Percentiles rank a stretch among this genome's conserved stretches.
These are phyloP conservation scores for Acropora tenuis DNA, from an alignment of 64 coral and sea anemone species.

Conservation along the genomic window DNA sequence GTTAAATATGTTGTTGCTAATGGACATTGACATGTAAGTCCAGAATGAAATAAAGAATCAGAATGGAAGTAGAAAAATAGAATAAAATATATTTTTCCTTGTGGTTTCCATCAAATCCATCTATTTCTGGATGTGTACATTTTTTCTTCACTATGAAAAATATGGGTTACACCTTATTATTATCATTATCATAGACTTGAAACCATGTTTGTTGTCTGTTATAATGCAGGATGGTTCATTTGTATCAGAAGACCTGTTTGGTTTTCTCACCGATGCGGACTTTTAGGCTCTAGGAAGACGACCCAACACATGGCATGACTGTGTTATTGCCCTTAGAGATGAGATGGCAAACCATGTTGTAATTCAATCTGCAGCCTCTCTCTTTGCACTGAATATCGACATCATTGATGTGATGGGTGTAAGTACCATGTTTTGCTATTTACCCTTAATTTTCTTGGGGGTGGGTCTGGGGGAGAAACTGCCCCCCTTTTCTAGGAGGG, in stretches of 20 bases:
- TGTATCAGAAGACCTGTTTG: slow-evolving; percentile 28
- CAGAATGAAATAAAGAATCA: slow-evolving; percentile 25
- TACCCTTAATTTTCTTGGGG: slow-evolving; percentile 10
- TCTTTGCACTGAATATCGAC: slow-evolving; percentile 34
- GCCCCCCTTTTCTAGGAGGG: slow-evolving; percentile 23
- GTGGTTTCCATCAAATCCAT: slow-evolving; percentile 30
- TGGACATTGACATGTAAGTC: slow-evolving; percentile 19
- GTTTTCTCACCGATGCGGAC: slow-evolving; percentile 37
- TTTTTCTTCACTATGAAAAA: slow-evolving; percentile 27
- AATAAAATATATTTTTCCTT: slow-evolving; percentile 13
- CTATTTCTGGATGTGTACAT: slow-evolving; percentile 31
- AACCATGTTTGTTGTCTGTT: slow-evolving; percentile 4
- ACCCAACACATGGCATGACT: slow-evolving; percentile 35
- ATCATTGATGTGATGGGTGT: slow-evolving; percentile 37
- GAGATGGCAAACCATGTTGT: slow-evolving; percentile 61
- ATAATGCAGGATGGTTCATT: slow-evolving; percentile 39
- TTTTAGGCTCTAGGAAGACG: slow-evolving; percentile 10
- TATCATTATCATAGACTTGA: slow-evolving; percentile 28
- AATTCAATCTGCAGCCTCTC: slow-evolving; percentile 39
- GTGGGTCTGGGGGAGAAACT: not conserved
- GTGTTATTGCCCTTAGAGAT: slow-evolving; percentile 33
- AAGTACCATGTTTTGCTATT: slow-evolving; percentile 23
- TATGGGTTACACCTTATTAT: slow-evolving; percentile 25
- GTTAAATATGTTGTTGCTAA: slow-evolving; percentile 23
- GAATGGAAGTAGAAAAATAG: slow-evolving; percentile 20